phyloP scores from a whole-genome alignment of 2,797 vertebrate genomes.

The Falco peregrinus region DNA sequence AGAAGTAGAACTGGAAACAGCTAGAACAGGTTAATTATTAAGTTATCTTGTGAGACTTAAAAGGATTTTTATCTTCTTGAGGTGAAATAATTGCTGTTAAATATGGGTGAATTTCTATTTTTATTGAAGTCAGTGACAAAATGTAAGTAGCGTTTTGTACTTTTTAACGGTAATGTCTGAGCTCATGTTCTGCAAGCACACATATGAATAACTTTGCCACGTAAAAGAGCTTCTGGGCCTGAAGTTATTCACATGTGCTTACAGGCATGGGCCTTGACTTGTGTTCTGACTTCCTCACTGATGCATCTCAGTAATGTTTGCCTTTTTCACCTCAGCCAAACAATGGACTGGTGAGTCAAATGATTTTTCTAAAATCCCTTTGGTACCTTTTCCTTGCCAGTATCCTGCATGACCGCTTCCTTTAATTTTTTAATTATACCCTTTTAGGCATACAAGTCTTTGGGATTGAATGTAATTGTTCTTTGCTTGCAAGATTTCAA shows the following conservation, averaged over 20 bases:
- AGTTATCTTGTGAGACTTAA: background rate
- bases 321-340: conserved; percentile 74
- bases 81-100: background rate
- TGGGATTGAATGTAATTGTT: conserved; percentile 13
- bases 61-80: background rate
- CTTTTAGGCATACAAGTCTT: background rate
- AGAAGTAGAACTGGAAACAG: background rate
- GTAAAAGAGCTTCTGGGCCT: background rate
- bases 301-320: conserved; percentile 69
- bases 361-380: conserved; percentile 49
- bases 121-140: background rate
- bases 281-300: conserved; percentile 48
- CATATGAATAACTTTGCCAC: conserved; percentile 26
- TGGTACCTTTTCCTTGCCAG: conserved; percentile 9
- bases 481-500: background rate
- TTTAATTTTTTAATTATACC: conserved; percentile 50
- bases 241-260: conserved; percentile 62
- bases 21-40: background rate
- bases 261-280: conserved; percentile 45
- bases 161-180: background rate
- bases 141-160: background rate
- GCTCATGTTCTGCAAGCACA: conserved; percentile 14
- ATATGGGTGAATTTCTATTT: background rate
- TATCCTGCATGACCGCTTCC: conserved; percentile 65
- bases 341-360: conserved; percentile 75